Conservation (phyloP, 2,113 vertebrate genomes). For the Corythornis vintsioides region DNA sequence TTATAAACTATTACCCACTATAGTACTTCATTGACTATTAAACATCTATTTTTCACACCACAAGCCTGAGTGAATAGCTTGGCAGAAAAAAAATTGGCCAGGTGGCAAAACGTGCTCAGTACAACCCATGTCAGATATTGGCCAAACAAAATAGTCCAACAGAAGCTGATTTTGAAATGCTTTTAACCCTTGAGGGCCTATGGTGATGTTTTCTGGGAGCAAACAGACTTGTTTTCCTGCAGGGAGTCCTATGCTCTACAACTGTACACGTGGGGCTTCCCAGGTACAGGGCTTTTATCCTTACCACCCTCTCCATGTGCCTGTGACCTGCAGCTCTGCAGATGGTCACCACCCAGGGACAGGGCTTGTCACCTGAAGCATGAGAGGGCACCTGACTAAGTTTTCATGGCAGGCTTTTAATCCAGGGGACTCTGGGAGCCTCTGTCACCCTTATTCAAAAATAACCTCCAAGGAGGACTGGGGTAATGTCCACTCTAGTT, state of each 20-base stretch:
- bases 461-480: not conserved
- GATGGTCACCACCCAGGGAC: not conserved
- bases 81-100: slow-evolving; percentile 72
- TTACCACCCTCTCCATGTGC: not conserved
- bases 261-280: not conserved
- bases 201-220: not conserved
- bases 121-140: slow-evolving; percentile 65
- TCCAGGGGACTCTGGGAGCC: not conserved
- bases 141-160: slow-evolving; percentile 71
- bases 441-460: not conserved
- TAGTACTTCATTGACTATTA: slow-evolving; percentile 76
- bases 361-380: not conserved
- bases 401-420: not conserved
- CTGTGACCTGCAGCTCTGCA: not conserved
- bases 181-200: slow-evolving; percentile 44
- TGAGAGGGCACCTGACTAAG: not conserved
- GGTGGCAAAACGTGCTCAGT: slow-evolving; percentile 72
- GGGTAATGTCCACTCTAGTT: not conserved
- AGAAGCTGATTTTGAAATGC: slow-evolving; percentile 45
- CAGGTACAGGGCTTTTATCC: not conserved
- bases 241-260: not conserved
- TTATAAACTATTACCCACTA: slow-evolving; percentile 76
- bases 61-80: slow-evolving; percentile 75
- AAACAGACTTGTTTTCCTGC: not conserved
- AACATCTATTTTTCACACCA: slow-evolving; percentile 77